Percentiles rank a stretch among this genome's conserved stretches.
Conservation (phyloP, 2,797 vertebrate species). For the Poecilia velifera region DNA sequence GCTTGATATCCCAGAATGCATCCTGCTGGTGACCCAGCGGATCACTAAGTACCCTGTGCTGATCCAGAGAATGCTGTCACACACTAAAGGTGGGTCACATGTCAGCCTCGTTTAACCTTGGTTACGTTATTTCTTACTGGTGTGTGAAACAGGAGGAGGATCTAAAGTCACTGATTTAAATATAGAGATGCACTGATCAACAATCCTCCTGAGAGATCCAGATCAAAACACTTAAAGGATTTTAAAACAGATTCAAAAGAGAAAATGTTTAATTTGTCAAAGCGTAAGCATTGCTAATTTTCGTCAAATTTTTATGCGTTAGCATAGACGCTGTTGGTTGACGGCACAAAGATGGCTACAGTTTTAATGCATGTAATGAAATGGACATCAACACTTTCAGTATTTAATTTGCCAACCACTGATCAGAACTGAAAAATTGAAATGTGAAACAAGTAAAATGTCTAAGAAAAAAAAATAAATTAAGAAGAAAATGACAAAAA, state of each 20-base stretch:
- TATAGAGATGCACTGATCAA: neutral
- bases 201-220: neutral
- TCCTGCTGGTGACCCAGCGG: slow-evolving; percentile 95
- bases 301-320: neutral
- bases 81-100: slow-evolving; percentile 88
- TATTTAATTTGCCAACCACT: neutral
- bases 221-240: neutral
- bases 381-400: neutral
- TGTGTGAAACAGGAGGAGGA: neutral
- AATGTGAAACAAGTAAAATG: too few species aligned
- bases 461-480: too few species aligned
- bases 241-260: neutral
- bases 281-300: neutral
- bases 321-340: neutral
- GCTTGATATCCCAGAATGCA: slow-evolving; percentile 96
- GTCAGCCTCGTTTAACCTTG: neutral
- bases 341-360: neutral
- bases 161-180: neutral
- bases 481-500: too few species aligned
- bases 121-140: neutral
- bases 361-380: neutral
- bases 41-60: slow-evolving; percentile 98
- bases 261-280: neutral
- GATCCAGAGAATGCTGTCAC: slow-evolving; percentile 91
- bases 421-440: neutral